phyloP scores from a whole-genome alignment of 2,113 vertebrate genomes.

The Leptosomus discolor region DNA sequence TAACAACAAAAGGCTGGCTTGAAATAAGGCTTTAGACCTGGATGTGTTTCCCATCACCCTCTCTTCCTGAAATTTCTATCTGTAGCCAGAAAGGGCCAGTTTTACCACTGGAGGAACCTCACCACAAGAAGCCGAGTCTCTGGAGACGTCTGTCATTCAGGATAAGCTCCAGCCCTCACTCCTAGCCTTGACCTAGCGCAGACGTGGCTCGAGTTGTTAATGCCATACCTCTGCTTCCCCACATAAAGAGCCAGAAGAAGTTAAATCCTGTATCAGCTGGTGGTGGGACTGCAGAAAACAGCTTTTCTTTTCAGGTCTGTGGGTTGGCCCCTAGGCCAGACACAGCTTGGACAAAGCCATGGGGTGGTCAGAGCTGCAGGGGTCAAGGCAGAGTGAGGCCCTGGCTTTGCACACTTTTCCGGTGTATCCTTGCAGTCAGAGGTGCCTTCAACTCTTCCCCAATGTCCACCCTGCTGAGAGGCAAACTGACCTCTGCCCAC shows the following conservation, averaged over 20 bases:
- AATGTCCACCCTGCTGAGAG: background rate
- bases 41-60: background rate
- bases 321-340: background rate
- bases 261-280: background rate
- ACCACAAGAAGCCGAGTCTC: background rate
- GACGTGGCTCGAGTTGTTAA: background rate
- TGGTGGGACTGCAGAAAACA: accelerated
- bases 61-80: background rate
- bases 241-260: background rate
- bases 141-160: background rate
- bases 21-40: background rate
- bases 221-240: background rate
- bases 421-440: background rate
- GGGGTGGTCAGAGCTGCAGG: background rate
- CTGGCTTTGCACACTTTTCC: background rate
- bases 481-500: background rate
- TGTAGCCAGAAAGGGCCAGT: background rate
- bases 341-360: background rate
- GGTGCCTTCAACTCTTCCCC: background rate
- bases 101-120: background rate
- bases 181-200: background rate
- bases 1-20: background rate
- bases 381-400: background rate
- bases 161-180: background rate
- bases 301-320: background rate